Base-by-base conservation (phyloP, 2,797 vertebrate genomes). In the Anguilla pacifica region DNA sequence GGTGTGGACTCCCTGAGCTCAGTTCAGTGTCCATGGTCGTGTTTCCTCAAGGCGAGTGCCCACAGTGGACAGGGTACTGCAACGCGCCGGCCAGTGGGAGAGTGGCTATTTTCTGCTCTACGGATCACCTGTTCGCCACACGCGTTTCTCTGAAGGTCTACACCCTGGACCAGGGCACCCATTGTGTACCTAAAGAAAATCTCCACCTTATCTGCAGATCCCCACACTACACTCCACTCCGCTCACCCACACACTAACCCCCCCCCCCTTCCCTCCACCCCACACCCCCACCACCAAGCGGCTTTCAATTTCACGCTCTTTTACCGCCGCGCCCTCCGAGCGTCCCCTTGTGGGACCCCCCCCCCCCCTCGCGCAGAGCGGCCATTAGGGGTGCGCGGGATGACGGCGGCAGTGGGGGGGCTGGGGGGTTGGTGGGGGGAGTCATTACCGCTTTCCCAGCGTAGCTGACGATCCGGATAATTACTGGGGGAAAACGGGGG, bases 391-490 rank as follows among this genome's bases (percentile, higher is more conserved):
- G 81, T 87, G 90, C 88, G 91, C 90, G 86, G 90, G 92, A 89
- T 88, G 87, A 84, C 82, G 84, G 91, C 87, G 88, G 89, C 86
- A 28, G 88, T 91, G 91, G 88, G 89, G 85, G 39, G 87, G 87
- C 88, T 84, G 2, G 91, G 91, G 85, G 35, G 89, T 88, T 84
- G 86, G 87, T 89, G 64, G 74, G 39, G 74, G 86, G 74, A 89
- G 87, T 89, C 89, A 92, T 92, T 91, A 91, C 92, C 92, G 89
- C 88, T 92, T 35, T 92, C 92, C 89, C 92, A 91, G 90, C 89
- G 90, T 86, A 79, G 89, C 93, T 92, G 91, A 92, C 93, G 92
- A 92, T 94, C 91, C 91, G 81, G 88, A 94, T 95, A 95, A 96
- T 95, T 94, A 94, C 89, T 91, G 93, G 91, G 90, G 89, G 89